These are phyloP conservation scores for Cerastis leucographa DNA, from an alignment of 2,888 invertebrate genomes.

Conservation along the genomic window DNA sequence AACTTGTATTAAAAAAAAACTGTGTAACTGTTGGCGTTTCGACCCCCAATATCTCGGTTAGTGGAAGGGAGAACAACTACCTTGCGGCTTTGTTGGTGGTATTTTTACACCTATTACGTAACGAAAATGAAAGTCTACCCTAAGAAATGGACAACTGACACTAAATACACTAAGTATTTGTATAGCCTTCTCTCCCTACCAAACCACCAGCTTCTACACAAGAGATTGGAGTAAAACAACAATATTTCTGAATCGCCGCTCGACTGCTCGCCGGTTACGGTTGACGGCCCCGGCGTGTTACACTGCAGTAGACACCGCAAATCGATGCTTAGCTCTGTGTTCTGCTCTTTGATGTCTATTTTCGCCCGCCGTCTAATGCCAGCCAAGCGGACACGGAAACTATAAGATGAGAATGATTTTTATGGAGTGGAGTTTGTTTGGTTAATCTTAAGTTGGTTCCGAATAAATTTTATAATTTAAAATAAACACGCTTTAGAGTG, in stretches of 20 bases:
- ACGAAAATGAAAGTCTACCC: neutral
- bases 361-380: slow-evolving; percentile 28
- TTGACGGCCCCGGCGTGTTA: slow-evolving; percentile 35
- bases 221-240: slow-evolving; percentile 13
- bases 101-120: no score
- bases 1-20: no score
- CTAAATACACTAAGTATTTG: neutral
- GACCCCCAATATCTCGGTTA: no score
- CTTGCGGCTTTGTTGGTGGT: no score
- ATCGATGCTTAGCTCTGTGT: slow-evolving; percentile 50
- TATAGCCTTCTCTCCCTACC: neutral
- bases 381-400: slow-evolving; percentile 46
- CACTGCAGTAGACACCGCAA: slow-evolving; percentile 58
- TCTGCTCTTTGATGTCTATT: slow-evolving; percentile 63
- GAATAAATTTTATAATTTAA: no score
- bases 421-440: neutral
- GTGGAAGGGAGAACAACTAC: no score
- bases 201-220: neutral
- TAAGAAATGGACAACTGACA: no score
- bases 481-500: no score
- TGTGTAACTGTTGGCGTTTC: no score
- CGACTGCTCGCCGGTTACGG: slow-evolving; percentile 28
- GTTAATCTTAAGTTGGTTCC: neutral
- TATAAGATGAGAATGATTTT: slow-evolving; percentile 27
- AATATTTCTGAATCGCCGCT: slow-evolving; percentile 38